Conservation (phyloP, 2,113 vertebrate species). For the Neogobius melanostomus region DNA sequence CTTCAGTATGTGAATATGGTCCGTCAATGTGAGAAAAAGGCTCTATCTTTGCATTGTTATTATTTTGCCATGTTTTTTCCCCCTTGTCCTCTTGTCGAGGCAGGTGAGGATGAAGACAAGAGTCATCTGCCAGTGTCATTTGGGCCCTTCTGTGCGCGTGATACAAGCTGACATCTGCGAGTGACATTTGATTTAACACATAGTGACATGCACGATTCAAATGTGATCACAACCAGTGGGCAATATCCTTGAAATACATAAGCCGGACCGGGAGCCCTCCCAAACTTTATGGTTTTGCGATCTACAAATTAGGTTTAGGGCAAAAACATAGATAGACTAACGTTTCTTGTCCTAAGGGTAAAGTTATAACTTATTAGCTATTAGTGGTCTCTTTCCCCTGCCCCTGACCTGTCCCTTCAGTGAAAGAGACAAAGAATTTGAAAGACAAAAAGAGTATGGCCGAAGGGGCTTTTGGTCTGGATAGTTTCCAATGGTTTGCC, state of each 20-base stretch:
- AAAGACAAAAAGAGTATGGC: conserved; percentile 42
- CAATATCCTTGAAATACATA: conserved; percentile 33
- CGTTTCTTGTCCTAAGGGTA: not conserved
- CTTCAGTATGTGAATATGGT: conserved; percentile 9
- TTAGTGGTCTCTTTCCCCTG: conserved; percentile 7
- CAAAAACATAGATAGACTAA: not conserved
- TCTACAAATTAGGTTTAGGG: conserved; percentile 5
- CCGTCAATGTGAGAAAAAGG: not conserved
- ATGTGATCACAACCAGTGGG: conserved; percentile 20
- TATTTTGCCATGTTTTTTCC: not conserved
- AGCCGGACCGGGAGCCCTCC: conserved; percentile 3
- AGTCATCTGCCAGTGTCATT: conserved; percentile 58
- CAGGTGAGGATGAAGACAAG: conserved; percentile 17
- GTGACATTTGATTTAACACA: conserved; percentile 52
- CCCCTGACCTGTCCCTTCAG: conserved; percentile 26
- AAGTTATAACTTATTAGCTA: not conserved
- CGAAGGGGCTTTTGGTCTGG: conserved; percentile 52
- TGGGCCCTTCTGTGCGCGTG: not conserved
- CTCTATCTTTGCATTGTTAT: not conserved
- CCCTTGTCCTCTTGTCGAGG: not conserved
- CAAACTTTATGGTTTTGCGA: conserved; percentile 3
- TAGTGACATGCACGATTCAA: conserved; percentile 29
- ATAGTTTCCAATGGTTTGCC: conserved; percentile 62
- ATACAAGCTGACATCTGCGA: conserved; percentile 50
- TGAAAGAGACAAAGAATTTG: conserved; percentile 43